Conservation (phyloP, 2,797 vertebrate species). For the Enteromius thamalakanensis region DNA sequence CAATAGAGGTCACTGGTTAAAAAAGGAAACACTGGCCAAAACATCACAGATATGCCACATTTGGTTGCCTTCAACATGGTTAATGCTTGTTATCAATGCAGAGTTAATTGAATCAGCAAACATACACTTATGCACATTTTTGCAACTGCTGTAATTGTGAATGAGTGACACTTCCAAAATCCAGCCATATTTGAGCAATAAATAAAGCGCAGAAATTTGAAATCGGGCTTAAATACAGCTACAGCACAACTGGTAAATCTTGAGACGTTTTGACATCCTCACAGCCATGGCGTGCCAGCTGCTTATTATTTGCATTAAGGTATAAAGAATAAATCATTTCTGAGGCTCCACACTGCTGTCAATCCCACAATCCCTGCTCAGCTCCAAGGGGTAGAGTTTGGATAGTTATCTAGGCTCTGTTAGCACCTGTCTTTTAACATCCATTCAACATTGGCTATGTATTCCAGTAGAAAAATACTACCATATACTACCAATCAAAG, state of each 20-base stretch:
- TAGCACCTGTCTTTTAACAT: not conserved
- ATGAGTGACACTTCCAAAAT: not conserved
- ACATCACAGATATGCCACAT: not conserved
- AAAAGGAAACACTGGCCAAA: not conserved
- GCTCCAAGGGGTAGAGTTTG: constrained; percentile 1
- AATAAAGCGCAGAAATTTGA: not conserved
- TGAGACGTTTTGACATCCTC: not conserved
- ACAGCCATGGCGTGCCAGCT: not conserved
- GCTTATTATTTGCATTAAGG: not conserved
- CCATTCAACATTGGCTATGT: not conserved
- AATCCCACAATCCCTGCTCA: not conserved
- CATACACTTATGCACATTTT: not conserved
- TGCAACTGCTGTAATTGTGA: not conserved
- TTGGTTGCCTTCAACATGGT: not conserved
- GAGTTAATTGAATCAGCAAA: not conserved
- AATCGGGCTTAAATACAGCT: not conserved
- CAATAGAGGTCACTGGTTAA: not conserved
- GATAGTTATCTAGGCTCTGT: not conserved
- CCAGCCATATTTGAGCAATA: not conserved
- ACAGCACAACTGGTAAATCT: not conserved
- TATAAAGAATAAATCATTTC: not conserved
- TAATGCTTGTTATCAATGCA: not conserved
- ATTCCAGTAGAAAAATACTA: too few relatives aligned
- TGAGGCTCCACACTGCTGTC: not conserved
- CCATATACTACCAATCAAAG: not conserved